Conservation (phyloP, 2,888 invertebrate genomes). For the Lamellibrachia columna region DNA sequence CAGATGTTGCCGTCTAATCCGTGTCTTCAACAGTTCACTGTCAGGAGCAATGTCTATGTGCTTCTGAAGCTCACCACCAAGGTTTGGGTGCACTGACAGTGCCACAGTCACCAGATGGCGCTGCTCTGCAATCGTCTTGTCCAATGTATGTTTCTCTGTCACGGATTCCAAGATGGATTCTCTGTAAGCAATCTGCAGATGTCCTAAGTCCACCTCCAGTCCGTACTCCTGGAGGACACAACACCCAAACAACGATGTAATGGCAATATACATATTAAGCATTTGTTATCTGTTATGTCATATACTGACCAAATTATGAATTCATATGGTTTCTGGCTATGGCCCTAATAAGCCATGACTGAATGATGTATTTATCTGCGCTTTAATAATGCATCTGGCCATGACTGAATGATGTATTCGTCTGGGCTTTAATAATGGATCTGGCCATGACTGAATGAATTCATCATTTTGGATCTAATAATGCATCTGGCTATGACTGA, state of each 20-base stretch:
- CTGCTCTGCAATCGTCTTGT: conserved; percentile 74
- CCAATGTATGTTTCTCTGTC: conserved; percentile 68
- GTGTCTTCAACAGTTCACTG: conserved; percentile 70
- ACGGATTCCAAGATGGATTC: conserved; percentile 73
- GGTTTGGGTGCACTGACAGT: conserved; percentile 72
- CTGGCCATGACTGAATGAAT: no score
- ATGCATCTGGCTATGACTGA: no score
- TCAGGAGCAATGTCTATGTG: conserved; percentile 42
- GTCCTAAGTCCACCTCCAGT: conserved; percentile 89
- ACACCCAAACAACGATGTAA: background rate
- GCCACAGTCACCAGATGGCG: conserved; percentile 74
- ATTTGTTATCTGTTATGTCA: no score
- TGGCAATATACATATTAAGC: no score
- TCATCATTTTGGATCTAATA: no score
- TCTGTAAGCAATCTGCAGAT: conserved; percentile 89
- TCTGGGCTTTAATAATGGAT: no score
- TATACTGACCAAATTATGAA: no score
- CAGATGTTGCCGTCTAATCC: conserved; percentile 74
- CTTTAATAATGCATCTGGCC: no score
- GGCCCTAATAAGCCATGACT: no score
- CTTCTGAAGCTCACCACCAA: background rate
- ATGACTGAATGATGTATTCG: no score
- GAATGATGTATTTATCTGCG: no score
- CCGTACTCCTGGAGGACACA: conserved; percentile 76
- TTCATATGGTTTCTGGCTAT: no score